These are phyloP conservation scores for Parelbella ahira DNA, from an alignment of 2,888 invertebrate genomes.

Conservation along the genomic window DNA sequence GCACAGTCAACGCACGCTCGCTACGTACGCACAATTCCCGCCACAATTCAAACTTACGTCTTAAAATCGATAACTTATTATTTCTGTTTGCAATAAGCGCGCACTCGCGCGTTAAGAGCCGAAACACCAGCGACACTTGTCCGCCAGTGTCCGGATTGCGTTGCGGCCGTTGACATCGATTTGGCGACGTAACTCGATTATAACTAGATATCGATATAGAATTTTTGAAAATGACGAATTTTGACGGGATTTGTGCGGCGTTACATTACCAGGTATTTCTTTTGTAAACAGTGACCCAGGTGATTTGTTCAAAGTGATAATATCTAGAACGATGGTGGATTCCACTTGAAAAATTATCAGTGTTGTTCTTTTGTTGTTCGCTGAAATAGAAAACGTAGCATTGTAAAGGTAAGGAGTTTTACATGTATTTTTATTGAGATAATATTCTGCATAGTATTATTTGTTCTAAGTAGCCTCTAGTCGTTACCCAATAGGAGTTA, in stretches of 20 bases:
- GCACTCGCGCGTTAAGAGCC: slow-evolving; percentile 63
- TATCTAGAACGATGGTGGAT: slow-evolving; percentile 73
- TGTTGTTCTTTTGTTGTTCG: slow-evolving; percentile 51
- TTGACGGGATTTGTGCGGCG: slow-evolving; percentile 65
- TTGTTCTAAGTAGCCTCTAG: slow-evolving; percentile 44
- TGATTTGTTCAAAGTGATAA: slow-evolving; percentile 57
- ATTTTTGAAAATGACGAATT: slow-evolving; percentile 56
- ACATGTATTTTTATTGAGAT: slow-evolving; percentile 19
- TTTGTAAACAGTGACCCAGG: slow-evolving; percentile 60
- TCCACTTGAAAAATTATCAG: slow-evolving; percentile 60
- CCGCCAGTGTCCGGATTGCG: slow-evolving; percentile 66
- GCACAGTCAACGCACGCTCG: slow-evolving; percentile 58
- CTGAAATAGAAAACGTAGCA: slow-evolving; percentile 45
- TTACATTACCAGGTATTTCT: slow-evolving; percentile 33
- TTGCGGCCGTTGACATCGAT: slow-evolving; percentile 67
- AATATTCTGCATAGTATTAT: slow-evolving; percentile 42
- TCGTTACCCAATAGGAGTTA: slow-evolving; percentile 56
- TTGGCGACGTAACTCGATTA: slow-evolving; percentile 34
- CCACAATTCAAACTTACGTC: slow-evolving; percentile 67
- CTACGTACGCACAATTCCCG: slow-evolving; percentile 71
- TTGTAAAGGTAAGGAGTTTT: slow-evolving; percentile 52
- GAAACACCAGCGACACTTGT: slow-evolving; percentile 55
- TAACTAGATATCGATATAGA: slow-evolving; percentile 19
- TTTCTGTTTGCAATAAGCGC: slow-evolving; percentile 57
- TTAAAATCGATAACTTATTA: slow-evolving; percentile 48